These are phyloP conservation scores for Gibbula magus DNA, from an alignment of 2,888 invertebrate species.

Conservation along the genomic window DNA sequence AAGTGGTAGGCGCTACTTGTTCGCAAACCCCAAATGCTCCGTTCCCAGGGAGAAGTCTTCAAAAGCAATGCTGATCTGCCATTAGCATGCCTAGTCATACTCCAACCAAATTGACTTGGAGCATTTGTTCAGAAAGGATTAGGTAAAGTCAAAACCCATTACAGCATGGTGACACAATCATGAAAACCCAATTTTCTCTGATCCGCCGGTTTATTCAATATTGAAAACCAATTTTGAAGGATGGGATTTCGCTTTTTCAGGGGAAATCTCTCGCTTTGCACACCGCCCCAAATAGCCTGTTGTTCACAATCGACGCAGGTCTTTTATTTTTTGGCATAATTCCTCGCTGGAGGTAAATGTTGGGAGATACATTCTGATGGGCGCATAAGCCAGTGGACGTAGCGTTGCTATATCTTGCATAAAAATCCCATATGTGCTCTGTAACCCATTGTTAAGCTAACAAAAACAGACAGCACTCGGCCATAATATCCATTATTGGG, in stretches of 20 bases:
- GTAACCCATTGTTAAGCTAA: slow-evolving; percentile 26
- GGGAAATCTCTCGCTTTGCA: slow-evolving; percentile 10
- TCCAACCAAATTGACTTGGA: slow-evolving; percentile 32
- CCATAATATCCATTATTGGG: slow-evolving; percentile 28
- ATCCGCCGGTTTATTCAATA: slow-evolving; percentile 41
- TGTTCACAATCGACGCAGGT: slow-evolving; percentile 20
- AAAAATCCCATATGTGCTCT: slow-evolving; percentile 24
- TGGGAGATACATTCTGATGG: slow-evolving; percentile 14
- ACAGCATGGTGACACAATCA: slow-evolving; percentile 40
- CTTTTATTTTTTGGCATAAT: slow-evolving; percentile 21
- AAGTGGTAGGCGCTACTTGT: background rate
- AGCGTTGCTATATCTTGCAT: slow-evolving; percentile 17
- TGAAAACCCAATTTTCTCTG: slow-evolving; percentile 40
- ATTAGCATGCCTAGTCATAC: slow-evolving; percentile 40
- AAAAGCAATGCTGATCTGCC: slow-evolving; percentile 18
- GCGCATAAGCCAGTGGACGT: slow-evolving; percentile 1
- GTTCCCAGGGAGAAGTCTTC: slow-evolving; percentile 2
- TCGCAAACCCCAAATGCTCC: slow-evolving; percentile 2
- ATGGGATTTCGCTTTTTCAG: slow-evolving; percentile 29
- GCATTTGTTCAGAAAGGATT: slow-evolving; percentile 39
- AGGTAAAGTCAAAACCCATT: slow-evolving; percentile 36
- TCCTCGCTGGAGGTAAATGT: slow-evolving; percentile 7
- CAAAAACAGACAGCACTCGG: slow-evolving; percentile 23
- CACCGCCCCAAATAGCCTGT: slow-evolving; percentile 18
- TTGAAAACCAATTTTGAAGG: slow-evolving; percentile 39